A percentile compares a stretch with the other conserved stretches of the same genome.
These are phyloP conservation scores for Hydrolagus affinis DNA, from an alignment of 2,113 vertebrate genomes.

Conservation along the genomic window DNA sequence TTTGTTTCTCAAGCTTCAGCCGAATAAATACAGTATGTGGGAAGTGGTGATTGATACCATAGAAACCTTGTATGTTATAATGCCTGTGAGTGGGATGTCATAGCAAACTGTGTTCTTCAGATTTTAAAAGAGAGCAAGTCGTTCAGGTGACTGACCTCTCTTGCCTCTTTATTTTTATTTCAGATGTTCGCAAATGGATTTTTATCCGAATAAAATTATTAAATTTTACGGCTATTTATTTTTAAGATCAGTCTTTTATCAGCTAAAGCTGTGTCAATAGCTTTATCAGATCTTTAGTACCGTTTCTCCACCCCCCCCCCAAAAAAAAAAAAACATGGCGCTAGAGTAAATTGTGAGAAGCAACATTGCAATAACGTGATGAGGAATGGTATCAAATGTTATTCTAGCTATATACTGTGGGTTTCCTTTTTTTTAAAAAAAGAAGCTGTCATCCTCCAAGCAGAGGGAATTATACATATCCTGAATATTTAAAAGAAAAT, in stretches of 20 bases:
- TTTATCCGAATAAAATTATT: neutral
- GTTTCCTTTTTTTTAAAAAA: no score
- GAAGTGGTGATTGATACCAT: neutral
- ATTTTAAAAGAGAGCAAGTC: neutral
- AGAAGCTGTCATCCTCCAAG: no score
- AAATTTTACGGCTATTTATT: neutral
- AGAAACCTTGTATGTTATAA: neutral
- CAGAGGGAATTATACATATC: no score
- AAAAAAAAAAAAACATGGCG: no score
- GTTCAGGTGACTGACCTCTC: neutral
- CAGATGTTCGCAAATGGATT: neutral
- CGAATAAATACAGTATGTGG: constrained; percentile 4
- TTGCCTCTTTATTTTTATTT: neutral
- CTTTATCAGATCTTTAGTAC: neutral
- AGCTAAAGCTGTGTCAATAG: neutral
- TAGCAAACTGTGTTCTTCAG: neutral
- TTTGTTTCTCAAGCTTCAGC: neutral
- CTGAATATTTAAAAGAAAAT: no score
- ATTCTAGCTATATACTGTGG: no score
- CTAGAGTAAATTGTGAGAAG: no score
- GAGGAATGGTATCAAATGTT: no score
- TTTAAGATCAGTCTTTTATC: neutral
- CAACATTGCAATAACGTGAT: no score
- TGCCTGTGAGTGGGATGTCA: neutral
- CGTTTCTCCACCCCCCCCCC: no score